These are phyloP conservation scores for Enteromius treurensis DNA, from an alignment of 2,797 vertebrate species.

Conservation along the genomic window DNA sequence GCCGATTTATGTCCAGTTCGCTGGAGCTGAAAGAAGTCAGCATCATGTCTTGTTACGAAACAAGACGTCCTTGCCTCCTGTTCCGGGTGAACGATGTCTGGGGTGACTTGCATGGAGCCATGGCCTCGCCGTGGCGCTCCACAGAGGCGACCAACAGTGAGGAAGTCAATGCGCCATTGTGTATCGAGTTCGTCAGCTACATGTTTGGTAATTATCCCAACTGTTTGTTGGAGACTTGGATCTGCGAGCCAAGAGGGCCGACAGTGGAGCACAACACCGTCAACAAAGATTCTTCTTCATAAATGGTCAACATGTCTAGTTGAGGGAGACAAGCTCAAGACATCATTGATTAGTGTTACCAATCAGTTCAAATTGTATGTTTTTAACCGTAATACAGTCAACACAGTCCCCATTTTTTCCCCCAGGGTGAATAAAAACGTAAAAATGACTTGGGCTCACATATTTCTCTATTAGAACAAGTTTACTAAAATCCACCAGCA, in stretches of 20 bases:
- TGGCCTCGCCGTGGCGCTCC: constrained; percentile 67
- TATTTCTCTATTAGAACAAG: neutral
- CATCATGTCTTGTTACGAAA: constrained; percentile 84
- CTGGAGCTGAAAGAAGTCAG: constrained; percentile 88
- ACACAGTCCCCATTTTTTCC: neutral
- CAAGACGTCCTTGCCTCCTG: constrained; percentile 79
- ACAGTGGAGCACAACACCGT: constrained; percentile 71
- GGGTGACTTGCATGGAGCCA: constrained; percentile 67
- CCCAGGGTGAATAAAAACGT: neutral
- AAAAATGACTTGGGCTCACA: neutral
- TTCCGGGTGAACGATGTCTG: constrained; percentile 70
- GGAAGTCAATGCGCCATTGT: constrained; percentile 85
- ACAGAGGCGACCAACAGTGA: constrained; percentile 78
- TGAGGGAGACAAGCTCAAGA: constrained; percentile 56
- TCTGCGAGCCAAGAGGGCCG: constrained; percentile 69
- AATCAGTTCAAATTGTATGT: neutral
- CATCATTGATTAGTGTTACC: neutral
- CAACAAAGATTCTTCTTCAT: constrained; percentile 75
- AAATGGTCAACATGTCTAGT: constrained; percentile 64
- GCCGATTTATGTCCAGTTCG: constrained; percentile 85
- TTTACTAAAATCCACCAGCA: neutral
- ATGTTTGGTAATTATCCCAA: constrained; percentile 82
- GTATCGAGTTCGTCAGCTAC: constrained; percentile 76
- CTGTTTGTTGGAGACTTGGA: constrained; percentile 70
- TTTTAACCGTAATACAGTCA: neutral